These are phyloP conservation scores for Lepidonotus clava DNA, from an alignment of 2,888 invertebrate genomes.

Conservation along the genomic window DNA sequence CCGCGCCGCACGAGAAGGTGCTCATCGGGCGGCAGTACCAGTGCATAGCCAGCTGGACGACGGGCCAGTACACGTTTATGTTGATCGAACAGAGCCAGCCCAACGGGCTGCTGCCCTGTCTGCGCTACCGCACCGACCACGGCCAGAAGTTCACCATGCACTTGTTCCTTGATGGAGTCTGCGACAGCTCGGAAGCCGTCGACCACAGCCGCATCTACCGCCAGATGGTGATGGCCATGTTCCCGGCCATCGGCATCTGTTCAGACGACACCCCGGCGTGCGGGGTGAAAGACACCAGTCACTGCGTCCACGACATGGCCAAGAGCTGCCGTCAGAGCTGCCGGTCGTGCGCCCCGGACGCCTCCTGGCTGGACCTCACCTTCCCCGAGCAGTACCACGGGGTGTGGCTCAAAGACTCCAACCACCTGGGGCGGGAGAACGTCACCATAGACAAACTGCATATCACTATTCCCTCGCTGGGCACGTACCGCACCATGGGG, in stretches of 20 bases:
- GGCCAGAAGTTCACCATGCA: not conserved
- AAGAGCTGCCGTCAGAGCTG: constrained; percentile 33
- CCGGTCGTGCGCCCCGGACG: not conserved
- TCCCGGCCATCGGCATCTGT: constrained; percentile 17
- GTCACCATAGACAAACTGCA: constrained; percentile 1
- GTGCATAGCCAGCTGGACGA: constrained; percentile 9
- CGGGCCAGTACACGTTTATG: constrained; percentile 20
- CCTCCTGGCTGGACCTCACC: not conserved
- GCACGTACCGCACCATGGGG: constrained; percentile 43
- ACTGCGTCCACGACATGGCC: not conserved
- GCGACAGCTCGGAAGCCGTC: constrained; percentile 14
- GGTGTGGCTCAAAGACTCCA: constrained; percentile 31
- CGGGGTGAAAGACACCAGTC: not conserved
- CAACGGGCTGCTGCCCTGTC: constrained; percentile 1
- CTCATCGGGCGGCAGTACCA: constrained; percentile 16
- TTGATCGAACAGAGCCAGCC: not conserved
- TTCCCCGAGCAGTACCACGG: constrained; percentile 33
- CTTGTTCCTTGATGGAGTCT: constrained; percentile 37
- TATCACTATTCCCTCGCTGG: constrained; percentile 24
- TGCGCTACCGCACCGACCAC: not conserved
- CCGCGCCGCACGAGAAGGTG: constrained; percentile 25
- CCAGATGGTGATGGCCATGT: constrained; percentile 30
- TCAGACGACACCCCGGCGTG: constrained; percentile 48
- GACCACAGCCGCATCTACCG: not conserved
- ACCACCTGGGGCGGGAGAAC: constrained; percentile 28